Base-by-base conservation (phyloP, 2,888 invertebrate genomes). In the Zygogramma bicolorata region DNA sequence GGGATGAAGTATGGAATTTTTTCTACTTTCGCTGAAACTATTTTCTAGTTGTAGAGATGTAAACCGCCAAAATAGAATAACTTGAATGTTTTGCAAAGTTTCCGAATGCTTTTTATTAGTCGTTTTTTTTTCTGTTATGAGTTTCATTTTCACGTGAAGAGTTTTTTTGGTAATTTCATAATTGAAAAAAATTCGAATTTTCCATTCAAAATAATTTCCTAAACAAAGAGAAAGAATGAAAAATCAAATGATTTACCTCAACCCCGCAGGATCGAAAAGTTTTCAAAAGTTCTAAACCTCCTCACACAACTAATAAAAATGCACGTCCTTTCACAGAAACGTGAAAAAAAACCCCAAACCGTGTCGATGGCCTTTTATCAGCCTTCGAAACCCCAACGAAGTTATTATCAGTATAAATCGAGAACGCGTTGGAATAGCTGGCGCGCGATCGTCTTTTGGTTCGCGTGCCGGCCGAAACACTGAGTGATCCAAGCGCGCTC, bases 391-490 rank as follows among this genome's bases (percentile, higher is more conserved):
- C 15, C 15, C 2, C 15, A 18, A 42, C 42, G n/a, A 4, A 4
- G 18, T 42, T 42, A 15, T 42, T 42, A 42, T 42, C 42, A 42
- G 18, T 18, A 42, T 53, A 25, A 25, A 53, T 53, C 53, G 25
- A 25, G 53, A 53, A 25, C 53, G 25, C 53, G 53, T 53, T 25
- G 53, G 25, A 53, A 53, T 53, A 25, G 53, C 53, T 4, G 38
- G 0, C 62, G 62, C 62, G 58, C 25, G n/a, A 34, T 61, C 34
- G 58, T 71, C 66, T 62, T 61, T 49, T 66, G 58, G 46, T 67
- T 67, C 58, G 10, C 22, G 27, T 22, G 62, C 15, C 62, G 27
- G n/a, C 42, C 25, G 62, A 46, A 29, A 42, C 10, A 62, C 62
- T 62, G 62, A 62, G 27, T 1, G 42, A n/a, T n/a, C n/a, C n/a